These are phyloP conservation scores for Aphrophora alni DNA, from an alignment of 2,888 invertebrate genomes.

Conservation along the genomic window DNA sequence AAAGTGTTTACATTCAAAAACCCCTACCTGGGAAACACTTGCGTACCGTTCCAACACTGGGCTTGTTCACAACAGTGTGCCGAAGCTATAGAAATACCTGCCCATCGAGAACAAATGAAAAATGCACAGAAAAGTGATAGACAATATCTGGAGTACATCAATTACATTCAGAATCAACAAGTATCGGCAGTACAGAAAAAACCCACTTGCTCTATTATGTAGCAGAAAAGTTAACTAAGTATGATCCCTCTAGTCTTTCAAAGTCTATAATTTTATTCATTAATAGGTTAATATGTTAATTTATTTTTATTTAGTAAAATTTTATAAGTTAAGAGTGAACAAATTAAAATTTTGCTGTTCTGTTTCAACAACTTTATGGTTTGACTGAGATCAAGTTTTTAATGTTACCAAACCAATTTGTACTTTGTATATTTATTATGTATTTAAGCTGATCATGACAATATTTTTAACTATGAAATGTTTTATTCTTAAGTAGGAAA, in stretches of 20 bases:
- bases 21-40: slow-evolving; percentile 60
- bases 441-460: too few relatives aligned
- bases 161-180: slow-evolving; percentile 6
- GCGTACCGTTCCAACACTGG: slow-evolving; percentile 61
- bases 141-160: slow-evolving; percentile 40
- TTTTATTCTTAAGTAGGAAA: background rate
- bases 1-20: slow-evolving; percentile 60
- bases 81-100: slow-evolving; percentile 58
- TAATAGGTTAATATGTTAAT: background rate
- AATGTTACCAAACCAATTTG: background rate
- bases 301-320: background rate
- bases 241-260: slow-evolving; percentile 21
- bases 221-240: background rate
- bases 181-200: background rate
- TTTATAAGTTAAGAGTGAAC: background rate
- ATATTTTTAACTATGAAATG: too few relatives aligned
- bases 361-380: background rate
- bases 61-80: slow-evolving; percentile 59
- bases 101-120: slow-evolving; percentile 44
- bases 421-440: too few relatives aligned
- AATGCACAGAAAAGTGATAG: slow-evolving; percentile 33
- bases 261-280: background rate
- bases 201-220: background rate
- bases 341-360: background rate
- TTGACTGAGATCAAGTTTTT: background rate